Evolutionary conservation across 1,140 invertebrate species (phyloP).

Genomic region (Bombus turneri): DNA sequence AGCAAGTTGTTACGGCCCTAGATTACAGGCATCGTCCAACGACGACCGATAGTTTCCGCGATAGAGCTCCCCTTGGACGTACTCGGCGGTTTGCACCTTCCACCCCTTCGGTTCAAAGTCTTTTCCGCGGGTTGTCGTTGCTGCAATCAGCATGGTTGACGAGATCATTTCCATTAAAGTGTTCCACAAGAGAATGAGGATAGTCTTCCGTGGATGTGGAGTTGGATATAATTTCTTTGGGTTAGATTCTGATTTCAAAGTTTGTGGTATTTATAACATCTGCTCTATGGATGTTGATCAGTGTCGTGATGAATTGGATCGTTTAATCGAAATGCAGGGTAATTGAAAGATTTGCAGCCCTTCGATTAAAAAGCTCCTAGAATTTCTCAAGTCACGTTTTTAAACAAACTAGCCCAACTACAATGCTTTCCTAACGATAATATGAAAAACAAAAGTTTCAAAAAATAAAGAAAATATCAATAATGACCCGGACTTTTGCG

Average conservation of each 20-base stretch:
- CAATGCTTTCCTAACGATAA: no score
- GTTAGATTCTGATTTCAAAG: background rate
- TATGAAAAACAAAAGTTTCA: no score
- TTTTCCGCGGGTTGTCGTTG: background rate
- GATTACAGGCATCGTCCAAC: slow-evolving; percentile 70
- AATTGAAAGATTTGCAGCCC: no score
- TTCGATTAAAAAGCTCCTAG: no score
- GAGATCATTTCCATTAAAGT: slow-evolving; percentile 4
- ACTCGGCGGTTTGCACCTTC: slow-evolving; percentile 57
- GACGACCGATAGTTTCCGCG: slow-evolving; percentile 68
- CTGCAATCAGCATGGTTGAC: background rate
- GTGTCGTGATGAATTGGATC: no score
- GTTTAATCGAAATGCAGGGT: no score
- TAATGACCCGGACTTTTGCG: no score
- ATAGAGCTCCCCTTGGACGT: slow-evolving; percentile 54
- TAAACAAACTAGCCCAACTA: no score
- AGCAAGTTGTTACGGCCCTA: slow-evolving; percentile 70
- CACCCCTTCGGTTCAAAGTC: slow-evolving; percentile 34
- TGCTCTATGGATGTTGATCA: no score
- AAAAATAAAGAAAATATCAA: no score
- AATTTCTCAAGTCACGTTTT: no score
- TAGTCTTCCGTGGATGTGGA: background rate
- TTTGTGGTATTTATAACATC: no score
- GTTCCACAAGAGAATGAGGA: background rate
- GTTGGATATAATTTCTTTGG: background rate